These are phyloP conservation scores for Dipodomys spectabilis DNA, from an alignment of 2,113 vertebrate genomes.

Conservation along the genomic window DNA sequence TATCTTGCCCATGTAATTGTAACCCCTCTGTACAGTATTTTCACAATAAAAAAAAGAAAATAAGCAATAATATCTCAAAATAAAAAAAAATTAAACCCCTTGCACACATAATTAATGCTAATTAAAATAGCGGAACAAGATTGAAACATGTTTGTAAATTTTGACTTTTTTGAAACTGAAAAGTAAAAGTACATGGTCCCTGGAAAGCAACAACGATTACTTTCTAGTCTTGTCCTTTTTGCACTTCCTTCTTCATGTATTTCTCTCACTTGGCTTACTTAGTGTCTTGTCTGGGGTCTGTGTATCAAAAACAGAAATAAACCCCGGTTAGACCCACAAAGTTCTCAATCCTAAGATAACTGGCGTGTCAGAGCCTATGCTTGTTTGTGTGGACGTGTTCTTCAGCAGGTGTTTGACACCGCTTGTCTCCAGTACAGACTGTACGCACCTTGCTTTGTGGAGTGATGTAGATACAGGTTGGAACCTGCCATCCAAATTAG, in stretches of 20 bases:
- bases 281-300: not conserved
- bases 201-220: not conserved
- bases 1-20: no score
- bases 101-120: no score
- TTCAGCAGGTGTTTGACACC: conserved; percentile 61
- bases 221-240: not conserved
- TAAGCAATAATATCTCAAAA: no score
- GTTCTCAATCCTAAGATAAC: not conserved
- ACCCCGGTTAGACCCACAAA: not conserved
- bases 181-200: not conserved
- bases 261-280: not conserved
- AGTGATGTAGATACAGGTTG: not conserved
- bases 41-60: no score
- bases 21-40: no score
- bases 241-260: not conserved
- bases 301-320: no score
- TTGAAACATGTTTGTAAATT: no score
- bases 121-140: no score
- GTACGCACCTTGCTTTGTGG: conserved; percentile 45
- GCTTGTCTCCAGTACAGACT: conserved; percentile 42
- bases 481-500: conserved; percentile 18
- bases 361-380: not conserved
- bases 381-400: conserved; percentile 50
- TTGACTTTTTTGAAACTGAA: no score
- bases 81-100: no score